Evolutionary conservation across 2,797 vertebrate genomes (phyloP), one percentile per base, ranked within the genome.

Genomic region (Chanos chanos): DNA sequence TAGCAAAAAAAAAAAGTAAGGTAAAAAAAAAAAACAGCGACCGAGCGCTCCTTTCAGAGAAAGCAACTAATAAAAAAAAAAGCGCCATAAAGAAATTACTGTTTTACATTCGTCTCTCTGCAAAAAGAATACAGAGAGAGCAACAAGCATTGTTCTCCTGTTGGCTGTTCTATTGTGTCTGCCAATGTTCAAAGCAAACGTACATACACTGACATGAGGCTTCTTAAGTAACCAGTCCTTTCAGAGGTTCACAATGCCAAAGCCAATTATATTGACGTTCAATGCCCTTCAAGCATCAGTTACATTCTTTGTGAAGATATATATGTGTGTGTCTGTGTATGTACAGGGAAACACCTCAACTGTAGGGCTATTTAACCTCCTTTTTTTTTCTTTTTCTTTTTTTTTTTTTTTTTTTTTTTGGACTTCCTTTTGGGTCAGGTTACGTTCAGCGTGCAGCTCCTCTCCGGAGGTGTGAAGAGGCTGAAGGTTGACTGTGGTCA

Each of bases 221-320:
- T 87, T 90, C 90, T 90, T 90, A 82, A 87, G 81, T 91, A 88
- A 87, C 90, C 83, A 12, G 72, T 70, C 83, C 80, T 87, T 91
- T 90, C 83, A 91, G 73, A 79, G 71, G 48, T 48, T 64, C 76
- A 91, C 89, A 91, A 91, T 89, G 67, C 83, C 61, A 58, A 79
- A 67, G 76, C 76, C 87, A 88, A 90, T 91, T 90, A 91, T 85
- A 85, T 82, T 75, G 81, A 76, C 71, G 75, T 80, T 87, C 85
- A 85, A 73, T 86, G 82, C 81, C 85, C 75, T 77, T 63, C 75
- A 30, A 84, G 89, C 87, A 83, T 90, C 84, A 71, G 87, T 90
- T 90, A 88, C 86, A 86, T 64, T 77, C 78, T 82, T 81, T 84
- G 69, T 73, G 37, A 52, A 69, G 64, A 67, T 74, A 34, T 60